Evolutionary conservation across 2,888 invertebrate genomes (phyloP).

Genomic region (Drosophila atripex): DNA sequence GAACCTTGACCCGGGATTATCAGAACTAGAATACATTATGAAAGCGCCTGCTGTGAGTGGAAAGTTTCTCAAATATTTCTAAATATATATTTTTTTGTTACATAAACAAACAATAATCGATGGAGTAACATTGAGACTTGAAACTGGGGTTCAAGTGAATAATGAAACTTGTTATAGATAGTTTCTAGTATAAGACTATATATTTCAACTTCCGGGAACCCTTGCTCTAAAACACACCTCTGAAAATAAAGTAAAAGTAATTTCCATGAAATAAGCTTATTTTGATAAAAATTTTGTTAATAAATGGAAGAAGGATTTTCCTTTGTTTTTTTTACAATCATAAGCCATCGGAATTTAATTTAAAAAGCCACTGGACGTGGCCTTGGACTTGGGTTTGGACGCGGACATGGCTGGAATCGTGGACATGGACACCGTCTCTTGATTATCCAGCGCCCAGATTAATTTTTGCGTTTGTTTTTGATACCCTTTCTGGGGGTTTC

Average conservation of each 20-base stretch:
- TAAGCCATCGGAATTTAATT: constrained; percentile 32
- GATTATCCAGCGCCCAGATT: constrained; percentile 15
- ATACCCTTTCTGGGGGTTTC: constrained; percentile 9
- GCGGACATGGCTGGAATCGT: neutral
- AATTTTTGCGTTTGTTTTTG: constrained; percentile 50
- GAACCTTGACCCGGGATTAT: neutral
- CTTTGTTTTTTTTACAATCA: neutral
- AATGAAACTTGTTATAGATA: too few relatives aligned
- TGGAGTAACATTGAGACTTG: too few relatives aligned
- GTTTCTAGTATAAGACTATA: too few relatives aligned
- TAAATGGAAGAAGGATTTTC: neutral
- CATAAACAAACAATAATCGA: too few relatives aligned
- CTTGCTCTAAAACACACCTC: neutral
- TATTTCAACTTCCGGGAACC: neutral
- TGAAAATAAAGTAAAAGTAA: neutral
- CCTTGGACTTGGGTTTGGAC: constrained; percentile 11
- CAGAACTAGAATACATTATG: neutral
- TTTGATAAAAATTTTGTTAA: neutral
- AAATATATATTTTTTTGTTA: too few relatives aligned
- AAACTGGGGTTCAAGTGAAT: too few relatives aligned
- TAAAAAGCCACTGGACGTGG: constrained; percentile 23
- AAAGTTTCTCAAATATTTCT: too few relatives aligned
- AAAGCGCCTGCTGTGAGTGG: too few relatives aligned
- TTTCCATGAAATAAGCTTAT: neutral
- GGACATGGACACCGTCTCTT: constrained; percentile 1